phyloP scores from a whole-genome alignment of 2,888 invertebrate genomes.

The Catocala nupta region DNA sequence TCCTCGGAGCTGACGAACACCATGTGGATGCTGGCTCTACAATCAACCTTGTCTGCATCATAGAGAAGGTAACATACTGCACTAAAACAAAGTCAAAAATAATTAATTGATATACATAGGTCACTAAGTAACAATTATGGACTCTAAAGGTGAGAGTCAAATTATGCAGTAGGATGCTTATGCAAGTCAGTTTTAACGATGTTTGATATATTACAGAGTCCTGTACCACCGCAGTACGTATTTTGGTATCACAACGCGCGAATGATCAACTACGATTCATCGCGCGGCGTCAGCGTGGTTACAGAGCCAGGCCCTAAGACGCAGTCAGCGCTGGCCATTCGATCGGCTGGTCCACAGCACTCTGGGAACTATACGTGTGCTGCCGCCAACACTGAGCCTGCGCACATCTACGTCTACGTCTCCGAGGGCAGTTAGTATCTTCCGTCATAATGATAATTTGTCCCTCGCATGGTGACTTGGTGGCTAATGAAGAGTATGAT shows the following conservation, averaged over 20 bases:
- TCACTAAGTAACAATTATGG: too few relatives aligned
- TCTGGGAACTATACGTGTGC: conserved; percentile 97
- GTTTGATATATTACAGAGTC: conserved; percentile 89
- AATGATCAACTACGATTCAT: conserved; percentile 97
- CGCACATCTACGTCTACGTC: conserved; percentile 96
- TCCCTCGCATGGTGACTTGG: too few relatives aligned
- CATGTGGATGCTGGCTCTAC: conserved; percentile 96
- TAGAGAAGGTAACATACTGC: conserved; percentile 91
- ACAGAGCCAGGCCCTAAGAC: conserved; percentile 95
- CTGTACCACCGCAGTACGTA: conserved; percentile 97
- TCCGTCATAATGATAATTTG: not conserved
- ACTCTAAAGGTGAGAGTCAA: too few relatives aligned
- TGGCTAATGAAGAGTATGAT: too few relatives aligned
- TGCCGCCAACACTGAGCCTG: conserved; percentile 96
- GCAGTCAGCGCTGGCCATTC: conserved; percentile 94
- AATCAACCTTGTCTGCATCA: conserved; percentile 96
- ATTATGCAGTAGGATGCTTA: too few relatives aligned
- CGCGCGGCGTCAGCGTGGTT: conserved; percentile 93
- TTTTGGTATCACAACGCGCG: conserved; percentile 98
- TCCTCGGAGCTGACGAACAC: conserved; percentile 94
- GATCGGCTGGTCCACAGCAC: conserved; percentile 93
- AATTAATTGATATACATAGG: too few relatives aligned
- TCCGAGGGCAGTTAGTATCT: conserved; percentile 91
- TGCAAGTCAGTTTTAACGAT: too few relatives aligned
- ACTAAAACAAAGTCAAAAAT: not conserved